Percentiles rank a stretch among this genome's conserved stretches.
phyloP scores from a whole-genome alignment of 2,888 invertebrate genomes.

The Tetheella fluctuosa region DNA sequence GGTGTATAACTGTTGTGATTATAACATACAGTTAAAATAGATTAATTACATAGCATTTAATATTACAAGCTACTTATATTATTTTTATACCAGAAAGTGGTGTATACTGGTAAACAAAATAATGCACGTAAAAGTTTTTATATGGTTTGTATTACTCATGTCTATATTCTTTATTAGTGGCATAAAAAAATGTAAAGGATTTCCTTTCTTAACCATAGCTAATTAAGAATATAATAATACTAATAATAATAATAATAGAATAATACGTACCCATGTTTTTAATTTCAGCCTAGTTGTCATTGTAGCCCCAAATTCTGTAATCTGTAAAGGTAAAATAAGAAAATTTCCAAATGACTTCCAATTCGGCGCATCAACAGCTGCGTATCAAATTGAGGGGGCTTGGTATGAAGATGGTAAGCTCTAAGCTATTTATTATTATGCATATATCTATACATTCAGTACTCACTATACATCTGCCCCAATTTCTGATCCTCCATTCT shows the following conservation, averaged over 20 bases:
- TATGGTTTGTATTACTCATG: neutral
- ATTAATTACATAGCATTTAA: no score
- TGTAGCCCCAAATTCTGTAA: conserved; percentile 21
- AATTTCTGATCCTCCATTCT: no score
- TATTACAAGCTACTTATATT: no score
- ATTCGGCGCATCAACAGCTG: conserved; percentile 73
- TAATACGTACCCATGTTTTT: neutral
- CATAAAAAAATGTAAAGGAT: no score
- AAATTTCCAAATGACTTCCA: conserved; percentile 57
- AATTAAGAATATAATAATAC: no score
- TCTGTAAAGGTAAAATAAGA: conserved; percentile 42
- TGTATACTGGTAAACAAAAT: neutral
- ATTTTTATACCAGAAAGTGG: no score
- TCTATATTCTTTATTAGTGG: no score
- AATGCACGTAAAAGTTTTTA: neutral
- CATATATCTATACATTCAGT: no score
- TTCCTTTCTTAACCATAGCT: no score
- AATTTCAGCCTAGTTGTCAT: neutral
- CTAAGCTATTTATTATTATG: no score
- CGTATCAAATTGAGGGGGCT: conserved; percentile 84
- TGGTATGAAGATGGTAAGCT: conserved; percentile 79
- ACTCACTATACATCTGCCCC: no score
- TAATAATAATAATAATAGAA: no score
- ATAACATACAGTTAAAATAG: neutral
- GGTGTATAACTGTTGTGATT: neutral